A percentile compares a stretch with the other conserved stretches of the same genome.
Evolutionary conservation across 92 coral and sea anemone genomes (phyloP).

Genomic region (Porites evermanni): DNA sequence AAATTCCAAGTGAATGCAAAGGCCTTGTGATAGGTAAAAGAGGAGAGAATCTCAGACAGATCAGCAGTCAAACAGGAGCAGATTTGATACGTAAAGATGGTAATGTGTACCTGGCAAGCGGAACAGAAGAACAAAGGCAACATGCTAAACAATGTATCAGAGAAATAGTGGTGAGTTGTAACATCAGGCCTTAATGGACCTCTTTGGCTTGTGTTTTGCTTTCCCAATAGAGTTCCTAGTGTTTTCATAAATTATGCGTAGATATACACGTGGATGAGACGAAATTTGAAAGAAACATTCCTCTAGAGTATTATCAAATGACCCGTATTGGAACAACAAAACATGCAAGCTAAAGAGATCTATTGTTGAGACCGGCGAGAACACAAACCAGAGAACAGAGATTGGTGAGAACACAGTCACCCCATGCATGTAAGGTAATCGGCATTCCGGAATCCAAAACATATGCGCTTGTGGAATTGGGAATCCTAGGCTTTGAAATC

Average conservation of each 20-base stretch:
- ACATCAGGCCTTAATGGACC: neutral
- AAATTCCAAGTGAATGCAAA: slow-evolving; percentile 31
- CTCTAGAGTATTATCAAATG: no score
- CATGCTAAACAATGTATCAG: neutral
- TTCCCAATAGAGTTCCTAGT: neutral
- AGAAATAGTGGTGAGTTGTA: slow-evolving; percentile 5
- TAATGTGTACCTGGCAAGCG: slow-evolving; percentile 4
- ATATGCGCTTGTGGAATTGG: no score
- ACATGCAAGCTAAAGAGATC: no score
- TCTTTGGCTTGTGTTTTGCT: neutral
- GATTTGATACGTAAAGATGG: neutral
- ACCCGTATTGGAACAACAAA: no score
- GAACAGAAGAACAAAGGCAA: slow-evolving; percentile 12
- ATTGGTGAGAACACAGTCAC: no score
- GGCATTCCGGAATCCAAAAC: no score
- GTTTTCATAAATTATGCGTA: neutral
- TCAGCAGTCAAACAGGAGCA: slow-evolving; percentile 40
- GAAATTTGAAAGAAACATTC: no score
- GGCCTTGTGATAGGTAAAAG: slow-evolving; percentile 24
- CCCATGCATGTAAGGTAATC: no score
- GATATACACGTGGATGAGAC: no score
- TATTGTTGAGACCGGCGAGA: no score
- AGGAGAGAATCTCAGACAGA: slow-evolving; percentile 15
- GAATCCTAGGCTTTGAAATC: no score
- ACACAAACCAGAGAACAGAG: no score